Evolutionary conservation across 2,797 vertebrate species (phyloP).

Genomic region (Perodicticus potto): DNA sequence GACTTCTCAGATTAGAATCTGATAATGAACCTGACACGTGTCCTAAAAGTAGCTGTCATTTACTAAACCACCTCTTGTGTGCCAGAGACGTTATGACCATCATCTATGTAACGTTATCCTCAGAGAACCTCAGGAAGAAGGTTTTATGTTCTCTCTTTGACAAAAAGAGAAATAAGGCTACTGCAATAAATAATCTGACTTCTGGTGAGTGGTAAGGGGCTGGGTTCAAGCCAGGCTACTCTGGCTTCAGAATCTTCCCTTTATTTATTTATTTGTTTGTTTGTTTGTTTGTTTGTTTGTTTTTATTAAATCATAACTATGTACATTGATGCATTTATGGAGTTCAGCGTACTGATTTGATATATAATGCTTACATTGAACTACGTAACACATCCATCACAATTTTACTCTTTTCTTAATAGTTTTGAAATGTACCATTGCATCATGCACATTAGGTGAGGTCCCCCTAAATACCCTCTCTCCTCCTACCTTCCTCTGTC

Average conservation of each 20-base stretch:
- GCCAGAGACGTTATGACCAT: neutral
- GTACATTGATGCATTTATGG: no score
- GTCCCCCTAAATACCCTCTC: no score
- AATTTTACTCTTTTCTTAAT: no score
- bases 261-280: no score
- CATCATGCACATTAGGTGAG: no score
- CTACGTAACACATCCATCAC: no score
- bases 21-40: conserved; percentile 17
- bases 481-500: no score
- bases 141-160: neutral
- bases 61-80: neutral
- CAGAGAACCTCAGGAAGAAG: neutral
- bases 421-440: no score
- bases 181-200: neutral
- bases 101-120: neutral
- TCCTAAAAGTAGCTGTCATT: conserved; percentile 20
- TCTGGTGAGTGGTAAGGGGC: neutral
- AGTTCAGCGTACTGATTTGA: no score
- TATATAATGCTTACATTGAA: no score
- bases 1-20: neutral
- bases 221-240: neutral
- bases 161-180: neutral
- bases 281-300: no score
- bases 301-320: no score
- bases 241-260: neutral